Conservation (phyloP, 2,113 vertebrate genomes). For the Crotalus horridus region DNA sequence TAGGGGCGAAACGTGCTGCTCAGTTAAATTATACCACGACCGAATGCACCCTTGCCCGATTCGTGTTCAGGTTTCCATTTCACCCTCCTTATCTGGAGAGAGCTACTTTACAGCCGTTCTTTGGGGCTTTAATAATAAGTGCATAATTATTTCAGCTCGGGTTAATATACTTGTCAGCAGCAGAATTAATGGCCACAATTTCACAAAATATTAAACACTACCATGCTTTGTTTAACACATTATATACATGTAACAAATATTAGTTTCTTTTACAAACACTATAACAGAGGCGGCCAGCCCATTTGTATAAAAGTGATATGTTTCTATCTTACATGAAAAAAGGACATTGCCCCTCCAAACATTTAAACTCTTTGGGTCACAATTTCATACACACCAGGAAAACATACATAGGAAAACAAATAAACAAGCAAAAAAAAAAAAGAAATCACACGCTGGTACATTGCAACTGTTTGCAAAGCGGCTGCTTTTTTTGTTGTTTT, state of each 20-base stretch:
- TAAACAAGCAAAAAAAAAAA: neutral
- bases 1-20: slow-evolving; percentile 88
- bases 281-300: neutral
- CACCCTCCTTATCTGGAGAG: slow-evolving; percentile 76
- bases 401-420: slow-evolving; percentile 8
- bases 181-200: slow-evolving; percentile 92
- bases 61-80: slow-evolving; percentile 83
- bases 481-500: neutral
- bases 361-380: neutral
- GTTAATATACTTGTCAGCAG: slow-evolving; percentile 84
- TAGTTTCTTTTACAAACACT: neutral
- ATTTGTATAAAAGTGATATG: neutral
- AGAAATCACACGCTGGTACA: neutral
- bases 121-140: slow-evolving; percentile 75
- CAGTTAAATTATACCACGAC: slow-evolving; percentile 88
- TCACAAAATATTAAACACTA: slow-evolving; percentile 87
- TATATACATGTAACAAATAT: slow-evolving; percentile 25
- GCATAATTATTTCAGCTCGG: slow-evolving; percentile 83
- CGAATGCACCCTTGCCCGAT: slow-evolving; percentile 74
- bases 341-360: slow-evolving; percentile 8
- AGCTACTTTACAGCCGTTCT: slow-evolving; percentile 72
- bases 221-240: slow-evolving; percentile 56
- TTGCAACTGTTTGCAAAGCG: neutral
- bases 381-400: neutral
- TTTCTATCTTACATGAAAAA: slow-evolving; percentile 6